Evolutionary conservation across 2,113 vertebrate species (phyloP).

Genomic region (Anolis carolinensis): DNA sequence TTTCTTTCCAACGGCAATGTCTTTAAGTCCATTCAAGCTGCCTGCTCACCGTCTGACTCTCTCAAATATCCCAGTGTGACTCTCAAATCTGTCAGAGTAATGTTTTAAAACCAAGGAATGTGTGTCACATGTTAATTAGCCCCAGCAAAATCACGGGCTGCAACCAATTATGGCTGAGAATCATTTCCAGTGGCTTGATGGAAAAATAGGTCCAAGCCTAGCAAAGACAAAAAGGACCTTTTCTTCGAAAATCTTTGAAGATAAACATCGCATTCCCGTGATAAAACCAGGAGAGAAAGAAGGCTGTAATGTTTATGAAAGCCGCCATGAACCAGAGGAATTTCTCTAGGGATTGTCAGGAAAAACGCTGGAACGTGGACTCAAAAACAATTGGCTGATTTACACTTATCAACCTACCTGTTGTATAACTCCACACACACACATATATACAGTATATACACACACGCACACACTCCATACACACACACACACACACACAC

Average conservation of each 20-base stretch:
- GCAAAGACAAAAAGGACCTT: background rate
- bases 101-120: constrained; percentile 26
- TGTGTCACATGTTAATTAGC: constrained; percentile 20
- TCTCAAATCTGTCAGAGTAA: constrained; percentile 15
- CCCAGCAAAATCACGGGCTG: background rate
- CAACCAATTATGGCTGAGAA: background rate
- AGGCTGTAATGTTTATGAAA: background rate
- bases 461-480: too few relatives aligned
- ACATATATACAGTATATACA: too few relatives aligned
- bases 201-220: background rate
- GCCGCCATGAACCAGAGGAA: background rate
- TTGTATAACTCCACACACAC: too few relatives aligned
- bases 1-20: background rate
- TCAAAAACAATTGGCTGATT: background rate
- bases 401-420: background rate
- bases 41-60: background rate
- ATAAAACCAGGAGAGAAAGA: background rate
- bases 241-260: background rate
- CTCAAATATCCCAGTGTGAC: constrained; percentile 18
- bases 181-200: background rate
- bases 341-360: background rate
- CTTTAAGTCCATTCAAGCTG: background rate
- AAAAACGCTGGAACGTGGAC: background rate
- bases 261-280: background rate
- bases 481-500: too few relatives aligned